Percentiles rank a stretch among this genome's conserved stretches.
phyloP scores from a whole-genome alignment of 1,140 invertebrate genomes.

The Bombus turneri region DNA sequence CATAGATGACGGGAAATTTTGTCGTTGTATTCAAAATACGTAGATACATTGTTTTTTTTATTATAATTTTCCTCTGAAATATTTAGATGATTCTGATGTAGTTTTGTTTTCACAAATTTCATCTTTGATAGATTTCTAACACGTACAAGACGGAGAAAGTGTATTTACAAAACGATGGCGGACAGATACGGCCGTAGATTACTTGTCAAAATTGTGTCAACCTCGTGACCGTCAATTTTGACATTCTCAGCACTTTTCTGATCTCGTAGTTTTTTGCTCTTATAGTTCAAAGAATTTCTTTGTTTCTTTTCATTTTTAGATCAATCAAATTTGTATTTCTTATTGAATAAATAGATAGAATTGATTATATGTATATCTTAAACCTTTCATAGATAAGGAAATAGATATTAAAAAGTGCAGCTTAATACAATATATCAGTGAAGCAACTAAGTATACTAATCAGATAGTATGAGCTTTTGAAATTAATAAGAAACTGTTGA shows the following conservation, averaged over 20 bases:
- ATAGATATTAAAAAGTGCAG: neutral
- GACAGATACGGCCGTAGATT: constrained; percentile 42
- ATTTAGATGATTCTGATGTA: neutral
- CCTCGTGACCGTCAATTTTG: constrained; percentile 51
- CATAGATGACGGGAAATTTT: constrained; percentile 18
- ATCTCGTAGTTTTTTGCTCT: neutral
- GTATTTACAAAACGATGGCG: constrained; percentile 45
- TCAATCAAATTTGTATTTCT: neutral
- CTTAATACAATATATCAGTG: neutral
- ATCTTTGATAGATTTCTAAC: neutral
- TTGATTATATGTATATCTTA: neutral
- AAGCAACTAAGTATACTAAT: neutral
- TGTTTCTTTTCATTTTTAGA: neutral
- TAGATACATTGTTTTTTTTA: neutral
- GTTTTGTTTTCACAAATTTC: neutral
- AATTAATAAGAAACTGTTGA: neutral
- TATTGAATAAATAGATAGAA: neutral
- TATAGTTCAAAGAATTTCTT: neutral
- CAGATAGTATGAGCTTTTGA: neutral
- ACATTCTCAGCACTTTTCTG: constrained; percentile 11
- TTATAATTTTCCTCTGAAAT: neutral
- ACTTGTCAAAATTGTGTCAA: constrained; percentile 73
- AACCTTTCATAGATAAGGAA: neutral
- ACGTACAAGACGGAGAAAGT: constrained; percentile 35
- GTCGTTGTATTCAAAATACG: neutral